Base-by-base conservation (phyloP, 1,140 invertebrate species). In the Drosophila pachea region DNA sequence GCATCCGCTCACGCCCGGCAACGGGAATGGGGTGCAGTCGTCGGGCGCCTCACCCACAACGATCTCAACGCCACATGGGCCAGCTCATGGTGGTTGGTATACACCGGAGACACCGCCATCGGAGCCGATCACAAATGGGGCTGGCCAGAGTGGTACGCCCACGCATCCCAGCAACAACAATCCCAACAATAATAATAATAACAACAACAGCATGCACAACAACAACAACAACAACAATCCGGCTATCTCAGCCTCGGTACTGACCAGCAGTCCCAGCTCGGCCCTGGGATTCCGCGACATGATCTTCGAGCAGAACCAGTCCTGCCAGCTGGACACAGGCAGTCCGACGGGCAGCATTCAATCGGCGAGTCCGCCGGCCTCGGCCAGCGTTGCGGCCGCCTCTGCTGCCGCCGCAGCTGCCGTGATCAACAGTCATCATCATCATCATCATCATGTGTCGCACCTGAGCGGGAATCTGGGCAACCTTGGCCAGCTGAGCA, bases 281-380 rank as follows among this genome's bases (percentile, higher is more conserved):
- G 68, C 87, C 0, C 9, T 86, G 33, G 88, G 87, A 4, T 89
- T 89, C 52, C 86, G 89, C 49, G 89, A 89, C 55, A 89, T 89
- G 88, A 83, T 89, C 55, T 89, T 89, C 53, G 89, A 89, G 63
- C 88, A 89, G 66, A 89, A 87, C 33, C 87, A 88, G 63, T 77
- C 73, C 43, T 89, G 89, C 43, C 89, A 89, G 58, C 74, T 89
- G 86, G 89, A 89, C 53, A 87, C 84, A 11, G 86, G 88, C 61
- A 89, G 89, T 60, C 89, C 89, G 7, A 89, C 83, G 33, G 89
- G 89, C 53, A 89, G 86, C 55, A 71, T 89, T 2, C 82, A 88
- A 9, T 88, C 88, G 11, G 76, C 86, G 43, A 87, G 83, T 71
- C 89, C 89, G 31, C 87, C 88, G 7, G 73, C 77, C 3, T 67